Evolutionary conservation across 2,888 invertebrate species (phyloP).

Genomic region (Taenaris catops): DNA sequence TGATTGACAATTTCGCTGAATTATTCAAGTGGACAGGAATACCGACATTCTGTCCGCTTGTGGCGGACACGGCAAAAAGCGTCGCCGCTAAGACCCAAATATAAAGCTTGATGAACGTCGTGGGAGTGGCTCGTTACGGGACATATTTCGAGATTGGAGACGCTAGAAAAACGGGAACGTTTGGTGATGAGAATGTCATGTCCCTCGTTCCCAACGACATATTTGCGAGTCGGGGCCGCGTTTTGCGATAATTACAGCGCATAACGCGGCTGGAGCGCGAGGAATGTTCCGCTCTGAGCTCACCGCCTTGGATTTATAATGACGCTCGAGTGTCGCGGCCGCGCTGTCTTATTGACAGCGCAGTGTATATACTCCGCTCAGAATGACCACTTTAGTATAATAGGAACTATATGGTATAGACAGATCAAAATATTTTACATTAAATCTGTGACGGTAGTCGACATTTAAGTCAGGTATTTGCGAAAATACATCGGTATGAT

Average conservation of each 20-base stretch:
- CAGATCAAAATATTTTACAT: conserved; percentile 27
- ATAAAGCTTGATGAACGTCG: conserved; percentile 49
- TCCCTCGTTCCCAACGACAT: conserved; percentile 75
- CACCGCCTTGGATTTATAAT: conserved; percentile 74
- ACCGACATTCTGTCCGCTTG: conserved; percentile 65
- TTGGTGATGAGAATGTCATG: conserved; percentile 80
- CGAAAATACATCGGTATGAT: conserved; percentile 71
- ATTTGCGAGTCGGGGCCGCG: conserved; percentile 72
- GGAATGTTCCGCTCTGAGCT: conserved; percentile 72
- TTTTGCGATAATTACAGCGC: conserved; percentile 77
- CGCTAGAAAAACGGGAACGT: conserved; percentile 58
- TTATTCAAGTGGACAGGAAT: conserved; percentile 73
- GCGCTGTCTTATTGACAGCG: conserved; percentile 56
- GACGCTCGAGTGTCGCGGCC: conserved; percentile 65
- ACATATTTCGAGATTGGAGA: conserved; percentile 50
- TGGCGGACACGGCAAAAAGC: conserved; percentile 58
- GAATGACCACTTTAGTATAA: conserved; percentile 67
- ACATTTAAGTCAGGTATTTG: conserved; percentile 41
- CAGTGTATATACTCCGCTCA: conserved; percentile 45
- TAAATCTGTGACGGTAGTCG: conserved; percentile 48
- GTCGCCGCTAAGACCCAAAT: conserved; percentile 46
- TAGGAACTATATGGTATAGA: too few species aligned
- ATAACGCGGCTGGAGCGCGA: conserved; percentile 66
- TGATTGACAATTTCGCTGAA: conserved; percentile 73
- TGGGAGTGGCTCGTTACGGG: conserved; percentile 56